These are phyloP conservation scores for Drosophila aff. DNA, from an alignment of 1,140 invertebrate species.

Conservation along the genomic window DNA sequence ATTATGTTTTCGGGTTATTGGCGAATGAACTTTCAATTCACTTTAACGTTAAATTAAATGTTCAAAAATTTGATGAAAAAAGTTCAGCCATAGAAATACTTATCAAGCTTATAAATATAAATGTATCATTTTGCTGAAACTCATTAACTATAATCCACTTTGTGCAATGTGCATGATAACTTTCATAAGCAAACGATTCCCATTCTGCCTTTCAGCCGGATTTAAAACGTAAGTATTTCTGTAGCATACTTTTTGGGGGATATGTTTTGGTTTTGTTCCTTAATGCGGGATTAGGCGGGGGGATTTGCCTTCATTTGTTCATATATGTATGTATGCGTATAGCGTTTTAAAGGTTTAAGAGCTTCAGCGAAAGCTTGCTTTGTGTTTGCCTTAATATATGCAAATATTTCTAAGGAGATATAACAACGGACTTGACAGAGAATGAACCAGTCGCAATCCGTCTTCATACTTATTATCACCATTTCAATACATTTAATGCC, in stretches of 20 bases:
- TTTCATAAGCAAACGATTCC: constrained; percentile 8
- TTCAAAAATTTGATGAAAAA: background rate
- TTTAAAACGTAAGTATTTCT: constrained; percentile 23
- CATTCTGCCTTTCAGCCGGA: constrained; percentile 14
- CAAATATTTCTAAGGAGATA: constrained; percentile 28
- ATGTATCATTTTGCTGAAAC: background rate
- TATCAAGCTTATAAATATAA: background rate
- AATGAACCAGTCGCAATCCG: constrained; percentile 4
- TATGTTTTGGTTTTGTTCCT: constrained; percentile 35
- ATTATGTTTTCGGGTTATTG: background rate
- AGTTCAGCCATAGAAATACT: background rate
- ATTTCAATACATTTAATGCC: constrained; percentile 13
- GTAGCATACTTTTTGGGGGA: constrained; percentile 40
- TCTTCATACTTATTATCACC: constrained; percentile 10
- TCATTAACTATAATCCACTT: constrained; percentile 32
- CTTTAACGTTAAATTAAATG: background rate
- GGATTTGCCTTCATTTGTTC: constrained; percentile 42
- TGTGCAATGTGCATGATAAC: constrained; percentile 6
- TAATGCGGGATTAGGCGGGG: constrained; percentile 37
- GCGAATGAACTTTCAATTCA: background rate
- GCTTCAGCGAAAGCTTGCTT: constrained; percentile 24
- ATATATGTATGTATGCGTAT: constrained; percentile 20
- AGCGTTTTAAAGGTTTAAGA: constrained; percentile 43
- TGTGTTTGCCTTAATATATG: constrained; percentile 33
- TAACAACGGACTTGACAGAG: constrained; percentile 9